phyloP scores from a whole-genome alignment of 2,797 vertebrate genomes.

The Phyllotis vaccarum region DNA sequence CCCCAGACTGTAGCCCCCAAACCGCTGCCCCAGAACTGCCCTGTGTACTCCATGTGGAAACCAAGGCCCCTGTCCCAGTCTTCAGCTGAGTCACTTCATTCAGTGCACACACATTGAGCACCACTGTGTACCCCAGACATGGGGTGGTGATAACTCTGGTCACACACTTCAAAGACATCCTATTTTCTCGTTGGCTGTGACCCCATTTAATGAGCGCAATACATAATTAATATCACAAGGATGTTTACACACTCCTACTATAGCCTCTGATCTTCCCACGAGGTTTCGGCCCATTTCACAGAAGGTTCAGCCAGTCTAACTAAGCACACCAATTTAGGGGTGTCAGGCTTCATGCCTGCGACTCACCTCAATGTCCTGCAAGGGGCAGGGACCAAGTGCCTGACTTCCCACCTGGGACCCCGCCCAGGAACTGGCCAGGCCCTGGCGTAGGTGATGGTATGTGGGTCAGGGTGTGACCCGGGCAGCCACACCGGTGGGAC shows the following conservation, averaged over 20 bases:
- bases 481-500: background rate
- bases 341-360: background rate
- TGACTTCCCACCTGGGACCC: background rate
- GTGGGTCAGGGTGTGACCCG: slow-evolving; percentile 77
- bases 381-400: background rate
- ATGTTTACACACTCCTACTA: background rate
- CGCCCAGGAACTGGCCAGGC: background rate
- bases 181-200: background rate
- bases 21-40: too few relatives aligned
- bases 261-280: slow-evolving; percentile 29
- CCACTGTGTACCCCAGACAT: background rate
- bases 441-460: slow-evolving; percentile 75
- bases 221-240: slow-evolving; percentile 52
- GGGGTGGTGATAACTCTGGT: background rate
- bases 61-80: background rate
- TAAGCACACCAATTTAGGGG: background rate
- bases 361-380: background rate
- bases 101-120: background rate
- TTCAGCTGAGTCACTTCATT: background rate
- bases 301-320: background rate
- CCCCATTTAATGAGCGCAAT: background rate
- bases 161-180: background rate
- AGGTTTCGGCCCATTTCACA: slow-evolving; percentile 6
- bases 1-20: too few relatives aligned
- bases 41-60: background rate